Evolutionary conservation across 2,113 vertebrate genomes (phyloP).

Genomic region (Phalacrocorax pelagicus): DNA sequence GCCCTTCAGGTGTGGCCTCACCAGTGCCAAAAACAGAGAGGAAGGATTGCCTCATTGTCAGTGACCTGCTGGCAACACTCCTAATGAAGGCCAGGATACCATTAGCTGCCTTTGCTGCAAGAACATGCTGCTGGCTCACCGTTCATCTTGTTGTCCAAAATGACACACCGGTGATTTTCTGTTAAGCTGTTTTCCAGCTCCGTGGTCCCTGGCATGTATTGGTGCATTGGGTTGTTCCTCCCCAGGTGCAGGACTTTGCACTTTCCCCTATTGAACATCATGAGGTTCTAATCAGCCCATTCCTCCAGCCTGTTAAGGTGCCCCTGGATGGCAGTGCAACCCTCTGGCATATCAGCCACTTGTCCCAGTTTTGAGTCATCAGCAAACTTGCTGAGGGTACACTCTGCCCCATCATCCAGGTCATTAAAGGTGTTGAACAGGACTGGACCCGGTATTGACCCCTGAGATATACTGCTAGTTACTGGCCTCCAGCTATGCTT

Average conservation of each 20-base stretch:
- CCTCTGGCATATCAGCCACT: background rate
- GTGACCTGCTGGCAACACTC: background rate
- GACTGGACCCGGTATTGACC: background rate
- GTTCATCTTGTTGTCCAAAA: background rate
- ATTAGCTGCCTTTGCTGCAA: background rate
- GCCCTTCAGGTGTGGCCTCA: background rate
- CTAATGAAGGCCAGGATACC: background rate
- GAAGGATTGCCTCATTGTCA: background rate
- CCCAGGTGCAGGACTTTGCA: background rate
- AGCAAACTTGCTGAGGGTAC: too few species aligned
- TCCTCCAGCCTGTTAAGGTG: background rate
- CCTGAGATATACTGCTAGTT: background rate
- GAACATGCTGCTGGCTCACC: background rate
- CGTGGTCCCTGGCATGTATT: background rate
- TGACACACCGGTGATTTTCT: background rate
- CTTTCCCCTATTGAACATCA: background rate
- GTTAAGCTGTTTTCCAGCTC: background rate
- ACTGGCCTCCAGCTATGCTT: background rate
- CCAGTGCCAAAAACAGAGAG: background rate
- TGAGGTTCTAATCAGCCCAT: background rate
- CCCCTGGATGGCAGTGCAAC: background rate
- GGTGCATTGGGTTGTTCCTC: background rate
- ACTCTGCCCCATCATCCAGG: too few species aligned
- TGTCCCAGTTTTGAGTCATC: background rate
- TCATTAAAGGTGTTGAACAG: too few species aligned